Base-by-base conservation (phyloP, 2,888 invertebrate genomes). In the Plusia festucae region DNA sequence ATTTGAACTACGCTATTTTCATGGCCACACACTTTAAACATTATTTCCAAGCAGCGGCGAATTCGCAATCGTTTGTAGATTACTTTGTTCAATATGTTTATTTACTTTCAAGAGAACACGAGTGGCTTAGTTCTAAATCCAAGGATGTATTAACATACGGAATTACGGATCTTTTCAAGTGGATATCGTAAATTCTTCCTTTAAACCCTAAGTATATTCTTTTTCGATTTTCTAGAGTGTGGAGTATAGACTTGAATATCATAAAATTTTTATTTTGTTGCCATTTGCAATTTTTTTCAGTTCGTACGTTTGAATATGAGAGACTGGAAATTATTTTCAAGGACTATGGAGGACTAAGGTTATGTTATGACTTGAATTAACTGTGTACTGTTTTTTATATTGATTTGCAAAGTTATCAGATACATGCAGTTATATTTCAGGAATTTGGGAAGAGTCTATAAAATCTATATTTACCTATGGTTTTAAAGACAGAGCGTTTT, bases 51-150 rank as follows among this genome's bases (percentile, higher is more conserved):
- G 63, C 59, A 56, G 65, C 60, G 66, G 74, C 65, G 65, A 59
- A 70, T 82, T 70, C 73, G n/a, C 69, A 54, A 78, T 76, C 78
- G 76, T 78, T 79, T 82, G 68, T 73, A 76, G 74, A 82, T 82
- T 79, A 73, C 73, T 79, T 54, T 52, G 63, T 70, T 76, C 78
- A 70, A 76, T 82, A 82, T 69, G 68, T 69, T 68, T 73, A 68
- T 74, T 73, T 76, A 81, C 74, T 76, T 80, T 59, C 53, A 4
- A 1, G 52, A 73, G 78, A 75, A 75, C 66, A 69, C 63, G 70
- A 70, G 61, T 69, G 64, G 65, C 54, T 75, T 70, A 69, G 57
- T 54, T 61, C 20, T 8, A 58, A 58, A 73, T 68, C 68, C 64
- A 11, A 34, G 51, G 27, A 46, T 53, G 66, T 22, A 63, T 62